Percentiles rank a stretch among this genome's conserved stretches.
phyloP scores from a whole-genome alignment of 2,797 vertebrate species.

The Lophotriccus pileatus region DNA sequence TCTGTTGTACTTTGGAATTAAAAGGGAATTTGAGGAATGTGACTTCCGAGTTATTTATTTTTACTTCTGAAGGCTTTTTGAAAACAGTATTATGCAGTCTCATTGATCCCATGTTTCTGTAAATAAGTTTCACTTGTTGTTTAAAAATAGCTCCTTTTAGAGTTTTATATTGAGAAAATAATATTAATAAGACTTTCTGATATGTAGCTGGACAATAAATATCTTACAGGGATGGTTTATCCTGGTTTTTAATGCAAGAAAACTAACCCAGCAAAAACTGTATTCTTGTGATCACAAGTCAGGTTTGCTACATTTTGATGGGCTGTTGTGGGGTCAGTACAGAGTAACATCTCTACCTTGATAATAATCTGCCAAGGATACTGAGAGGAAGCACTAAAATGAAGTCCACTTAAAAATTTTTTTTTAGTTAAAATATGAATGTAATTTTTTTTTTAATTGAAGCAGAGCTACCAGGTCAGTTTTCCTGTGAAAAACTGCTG shows the following conservation, averaged over 20 bases:
- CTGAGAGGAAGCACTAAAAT: constrained; percentile 9
- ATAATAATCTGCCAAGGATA: not conserved
- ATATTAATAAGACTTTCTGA: not conserved
- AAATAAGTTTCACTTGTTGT: not conserved
- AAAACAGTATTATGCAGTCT: constrained; percentile 30
- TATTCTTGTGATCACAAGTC: not conserved
- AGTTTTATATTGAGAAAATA: not conserved
- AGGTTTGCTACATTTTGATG: constrained; percentile 24
- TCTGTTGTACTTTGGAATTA: constrained; percentile 89
- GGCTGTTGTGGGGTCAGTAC: constrained; percentile 4
- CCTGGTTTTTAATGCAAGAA: not conserved
- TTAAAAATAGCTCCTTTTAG: not conserved
- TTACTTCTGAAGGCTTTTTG: constrained; percentile 50
- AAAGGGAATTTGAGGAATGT: constrained; percentile 88
- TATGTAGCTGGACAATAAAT: not conserved
- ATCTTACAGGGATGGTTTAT: not conserved
- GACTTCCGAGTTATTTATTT: constrained; percentile 61
- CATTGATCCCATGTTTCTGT: not conserved
- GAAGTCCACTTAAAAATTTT: not conserved
- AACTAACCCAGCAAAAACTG: not conserved
- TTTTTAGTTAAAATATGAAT: not conserved
- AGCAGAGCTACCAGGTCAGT: not conserved
- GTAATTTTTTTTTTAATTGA: not conserved
- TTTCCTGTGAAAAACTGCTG: not conserved
- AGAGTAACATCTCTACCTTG: constrained; percentile 46